phyloP scores from a whole-genome alignment of 2,797 vertebrate species.

The Pelobates cultripes region DNA sequence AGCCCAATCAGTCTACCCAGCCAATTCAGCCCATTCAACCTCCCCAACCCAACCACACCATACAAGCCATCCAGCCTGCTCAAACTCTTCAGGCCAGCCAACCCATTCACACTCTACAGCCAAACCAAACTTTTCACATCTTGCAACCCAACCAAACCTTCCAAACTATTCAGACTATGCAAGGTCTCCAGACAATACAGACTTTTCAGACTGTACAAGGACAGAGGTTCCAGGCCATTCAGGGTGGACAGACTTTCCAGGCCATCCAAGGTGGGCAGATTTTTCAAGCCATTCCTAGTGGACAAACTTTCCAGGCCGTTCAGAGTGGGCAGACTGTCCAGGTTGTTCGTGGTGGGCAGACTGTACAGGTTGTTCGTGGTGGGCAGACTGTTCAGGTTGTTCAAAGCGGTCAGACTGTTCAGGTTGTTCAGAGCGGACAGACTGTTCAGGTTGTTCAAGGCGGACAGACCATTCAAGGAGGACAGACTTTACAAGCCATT shows the following conservation, averaged over 20 bases:
- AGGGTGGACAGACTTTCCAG: background rate
- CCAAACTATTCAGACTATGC: conserved; percentile 16
- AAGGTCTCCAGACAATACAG: conserved; percentile 14
- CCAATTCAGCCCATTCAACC: conserved; percentile 26
- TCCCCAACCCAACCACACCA: conserved; percentile 2
- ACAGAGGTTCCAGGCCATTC: conserved; percentile 17
- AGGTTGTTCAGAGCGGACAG: background rate
- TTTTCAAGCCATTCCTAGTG: conserved; percentile 1
- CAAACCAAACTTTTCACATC: conserved; percentile 14
- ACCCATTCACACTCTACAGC: conserved; percentile 27
- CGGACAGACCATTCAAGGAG: background rate
- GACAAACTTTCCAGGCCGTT: conserved; percentile 23
- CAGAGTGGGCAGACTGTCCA: conserved; percentile 24
- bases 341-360: conserved; percentile 21
- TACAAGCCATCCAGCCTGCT: conserved; percentile 18
- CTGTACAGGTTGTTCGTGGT: background rate
- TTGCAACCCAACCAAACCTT: conserved; percentile 26
- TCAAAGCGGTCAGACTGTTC: background rate
- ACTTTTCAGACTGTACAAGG: conserved; percentile 22
- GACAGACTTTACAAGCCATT: background rate
- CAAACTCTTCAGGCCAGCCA: conserved; percentile 40
- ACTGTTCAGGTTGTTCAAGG: conserved; percentile 17
- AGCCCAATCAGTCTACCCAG: background rate
- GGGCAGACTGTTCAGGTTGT: conserved; percentile 4
- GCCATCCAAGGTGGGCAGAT: background rate